Base-by-base conservation (phyloP, 1,140 invertebrate species). In the Ceratina australensis region DNA sequence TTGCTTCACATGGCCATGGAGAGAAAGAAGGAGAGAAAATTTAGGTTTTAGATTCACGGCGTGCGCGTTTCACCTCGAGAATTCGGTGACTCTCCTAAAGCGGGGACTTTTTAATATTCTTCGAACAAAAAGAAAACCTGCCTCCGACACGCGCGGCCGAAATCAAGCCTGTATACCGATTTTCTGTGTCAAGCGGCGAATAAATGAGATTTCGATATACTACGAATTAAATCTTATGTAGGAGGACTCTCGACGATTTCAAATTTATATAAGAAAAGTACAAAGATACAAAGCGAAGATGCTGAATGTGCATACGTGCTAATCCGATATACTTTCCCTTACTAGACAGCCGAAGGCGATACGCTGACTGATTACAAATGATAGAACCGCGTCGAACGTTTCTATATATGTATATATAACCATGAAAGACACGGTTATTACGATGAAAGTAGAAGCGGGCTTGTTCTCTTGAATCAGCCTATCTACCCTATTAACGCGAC, bases 331-430 rank as follows among this genome's bases (percentile, higher is more conserved):
- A 83, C 82, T 83, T 83, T 83, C 82, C 76, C 82, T 78, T 3
- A 52, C 59, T 59, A 72, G 54, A 69, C 73, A 77, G 75, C 54
- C 71, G 52, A 78, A 54, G 56, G 81, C 80, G 82, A 83, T 79
- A 83, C 82, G 82, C 81, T 83, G 76, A 28, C 82, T 79, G 82
- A 79, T 83, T 83, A 42, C 81, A 79, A 83, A 83, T 83, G 76
- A 79, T 83, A 83, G 82, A 72, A 75, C 42, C 42, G 47, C 69
- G 52, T 72, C n/a, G 75, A 54, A 78, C 52, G 61, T 74, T 47
- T 61, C 66, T 67, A 42, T 42, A 42, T 42, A 42, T 73, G 66
- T 24, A 49, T 52, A 42, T 33, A 28, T n/a, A 18, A 54, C 10
- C 22, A 65, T 33, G 65, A 57, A 56, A 76, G 82, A 81, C 79